Conservation (phyloP, 2,113 vertebrate species). For the Lutjanus erythropterus region DNA sequence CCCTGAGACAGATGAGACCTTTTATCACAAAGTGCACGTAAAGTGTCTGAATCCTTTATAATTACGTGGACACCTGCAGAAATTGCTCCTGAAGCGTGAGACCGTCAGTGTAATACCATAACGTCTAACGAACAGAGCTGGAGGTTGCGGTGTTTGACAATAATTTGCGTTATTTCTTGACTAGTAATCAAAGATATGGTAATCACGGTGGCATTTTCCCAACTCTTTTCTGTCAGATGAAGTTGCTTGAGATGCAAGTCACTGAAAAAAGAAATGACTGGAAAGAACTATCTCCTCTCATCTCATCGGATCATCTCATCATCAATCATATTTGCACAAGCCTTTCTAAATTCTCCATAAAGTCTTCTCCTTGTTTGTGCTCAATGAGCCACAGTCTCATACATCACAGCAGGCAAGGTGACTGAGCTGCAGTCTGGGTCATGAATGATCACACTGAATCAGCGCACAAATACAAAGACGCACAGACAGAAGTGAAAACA, state of each 20-base stretch:
- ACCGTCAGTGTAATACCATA: not conserved
- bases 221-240: slow-evolving; percentile 4
- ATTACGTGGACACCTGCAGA: not conserved
- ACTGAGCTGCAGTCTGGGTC: slow-evolving; percentile 62
- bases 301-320: slow-evolving; percentile 29
- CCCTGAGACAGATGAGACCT: not conserved
- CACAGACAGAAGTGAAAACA: not conserved
- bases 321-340: slow-evolving; percentile 54
- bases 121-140: not conserved
- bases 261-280: slow-evolving; percentile 19
- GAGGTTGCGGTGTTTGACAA: not conserved
- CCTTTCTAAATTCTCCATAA: slow-evolving; percentile 56
- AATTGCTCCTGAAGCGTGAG: not conserved
- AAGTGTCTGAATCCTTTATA: not conserved
- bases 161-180: not conserved
- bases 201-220: slow-evolving; percentile 1
- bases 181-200: not conserved
- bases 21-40: not conserved
- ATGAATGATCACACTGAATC: slow-evolving; percentile 70
- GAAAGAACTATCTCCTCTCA: slow-evolving; percentile 9
- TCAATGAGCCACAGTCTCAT: slow-evolving; percentile 59
- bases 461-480: slow-evolving; percentile 25
- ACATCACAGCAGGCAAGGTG: slow-evolving; percentile 72
- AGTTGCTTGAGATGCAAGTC: slow-evolving; percentile 6
- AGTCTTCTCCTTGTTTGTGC: slow-evolving; percentile 60